Conservation (phyloP, 2,888 invertebrate genomes). For the Autographa pulchrina region DNA sequence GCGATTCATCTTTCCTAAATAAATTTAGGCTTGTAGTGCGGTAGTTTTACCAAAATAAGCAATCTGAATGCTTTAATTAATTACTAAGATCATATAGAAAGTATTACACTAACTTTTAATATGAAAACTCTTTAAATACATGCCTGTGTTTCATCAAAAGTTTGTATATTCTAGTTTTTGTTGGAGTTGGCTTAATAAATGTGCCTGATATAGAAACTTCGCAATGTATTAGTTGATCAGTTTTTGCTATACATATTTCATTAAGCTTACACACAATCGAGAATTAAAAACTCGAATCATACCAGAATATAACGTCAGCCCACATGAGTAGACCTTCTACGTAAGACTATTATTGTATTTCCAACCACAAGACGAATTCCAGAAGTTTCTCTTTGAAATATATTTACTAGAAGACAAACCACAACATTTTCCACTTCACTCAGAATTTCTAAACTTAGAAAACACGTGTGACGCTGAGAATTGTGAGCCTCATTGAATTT, state of each 20-base stretch:
- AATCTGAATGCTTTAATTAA: not conserved
- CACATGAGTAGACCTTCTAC: not conserved
- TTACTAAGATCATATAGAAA: not conserved
- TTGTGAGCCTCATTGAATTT: conserved; percentile 55
- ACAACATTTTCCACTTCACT: not conserved
- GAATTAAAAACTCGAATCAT: too few species aligned
- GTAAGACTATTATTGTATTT: not conserved
- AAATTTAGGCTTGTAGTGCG: too few species aligned
- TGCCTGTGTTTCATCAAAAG: conserved; percentile 48
- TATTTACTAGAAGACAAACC: not conserved
- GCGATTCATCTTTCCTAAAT: not conserved
- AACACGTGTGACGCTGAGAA: conserved; percentile 24
- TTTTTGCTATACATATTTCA: not conserved
- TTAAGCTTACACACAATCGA: too few species aligned
- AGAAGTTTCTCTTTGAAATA: not conserved
- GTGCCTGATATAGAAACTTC: conserved; percentile 45
- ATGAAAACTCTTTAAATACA: conserved; percentile 25
- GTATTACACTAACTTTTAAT: too few species aligned
- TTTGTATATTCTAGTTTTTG: conserved; percentile 61
- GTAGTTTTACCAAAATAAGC: too few species aligned
- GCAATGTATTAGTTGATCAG: not conserved
- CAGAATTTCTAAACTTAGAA: conserved; percentile 3
- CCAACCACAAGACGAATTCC: not conserved
- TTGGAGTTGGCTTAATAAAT: conserved; percentile 61
- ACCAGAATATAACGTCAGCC: not conserved